Evolutionary conservation across 1,140 invertebrate genomes (phyloP), one percentile per base, ranked within the genome.

Genomic region (Eciton burchellii): DNA sequence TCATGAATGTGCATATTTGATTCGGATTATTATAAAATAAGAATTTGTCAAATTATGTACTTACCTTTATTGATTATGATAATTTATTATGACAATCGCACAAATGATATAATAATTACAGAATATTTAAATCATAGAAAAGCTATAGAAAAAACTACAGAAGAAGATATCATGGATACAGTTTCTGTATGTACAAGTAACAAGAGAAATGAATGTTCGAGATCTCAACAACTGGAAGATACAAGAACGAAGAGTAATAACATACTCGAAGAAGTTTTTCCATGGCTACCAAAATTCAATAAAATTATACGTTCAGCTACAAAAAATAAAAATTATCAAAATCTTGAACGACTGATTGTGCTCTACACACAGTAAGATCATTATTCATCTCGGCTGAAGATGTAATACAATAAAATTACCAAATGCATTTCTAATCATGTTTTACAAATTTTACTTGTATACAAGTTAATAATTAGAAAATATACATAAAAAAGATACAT

Each of bases 231-330:
- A 29, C 19, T 54, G 45, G 24, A 63, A 43, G 26, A 73, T 35
- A 70, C n/a, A 54, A 49, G 3, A 52, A 54, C 29, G 8, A 41
- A 62, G 26, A 56, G 76, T 56, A 24, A 45, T 9, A 79, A 70
- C 43, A 56, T 45, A n/a, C 59, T 65, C 1, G 79, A 88, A 72
- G 65, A 84, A 79, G 79, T 21, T 47, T 89, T 93, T 83, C 79
- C 81, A 65, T 92, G 92, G 91, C 35, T 91, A n/a, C 19, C 68
- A 56, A 85, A 88, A 68, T 90, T 91, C 57, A 87, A 87, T 35
- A 85, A 82, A 88, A 60, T 85, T 49, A 81, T 89, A 54, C 76
- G 47, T 73, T 84, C 76, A 59, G 87, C 87, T 16, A 81, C 89
- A 77, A 86, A 85, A 66, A 89, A 81, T 81, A 89, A 52, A 62